These are phyloP conservation scores for Gephyroberyx darwinii DNA, from an alignment of 2,797 vertebrate species.

Conservation along the genomic window DNA sequence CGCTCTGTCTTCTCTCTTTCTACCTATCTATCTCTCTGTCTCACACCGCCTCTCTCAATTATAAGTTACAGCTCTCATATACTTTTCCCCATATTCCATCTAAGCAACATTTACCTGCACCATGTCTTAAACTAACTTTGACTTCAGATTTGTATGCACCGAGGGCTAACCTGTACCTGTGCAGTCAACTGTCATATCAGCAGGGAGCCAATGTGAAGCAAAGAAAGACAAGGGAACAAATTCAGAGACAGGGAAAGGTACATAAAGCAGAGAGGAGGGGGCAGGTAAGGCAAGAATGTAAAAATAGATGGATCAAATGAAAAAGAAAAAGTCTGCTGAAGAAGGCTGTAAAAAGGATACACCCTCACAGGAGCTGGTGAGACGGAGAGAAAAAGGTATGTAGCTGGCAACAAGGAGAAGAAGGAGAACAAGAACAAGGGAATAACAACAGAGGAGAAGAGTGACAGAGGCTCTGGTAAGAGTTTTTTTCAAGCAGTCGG, in stretches of 20 bases:
- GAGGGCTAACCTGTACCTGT: constrained; percentile 11
- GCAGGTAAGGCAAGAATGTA: constrained; percentile 49
- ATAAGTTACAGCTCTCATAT: neutral
- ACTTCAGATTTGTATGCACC: constrained; percentile 6
- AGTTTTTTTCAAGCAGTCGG: constrained; percentile 27
- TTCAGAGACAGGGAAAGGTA: constrained; percentile 19
- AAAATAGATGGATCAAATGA: constrained; percentile 62
- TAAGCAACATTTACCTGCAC: constrained; percentile 9
- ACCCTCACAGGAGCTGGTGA: constrained; percentile 43
- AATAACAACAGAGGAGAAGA: constrained; percentile 49
- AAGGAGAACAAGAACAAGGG: constrained; percentile 44
- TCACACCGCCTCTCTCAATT: neutral
- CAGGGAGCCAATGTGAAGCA: constrained; percentile 21
- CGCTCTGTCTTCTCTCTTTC: neutral
- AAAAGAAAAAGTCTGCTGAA: constrained; percentile 42
- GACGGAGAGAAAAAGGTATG: constrained; percentile 40
- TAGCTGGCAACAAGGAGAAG: constrained; percentile 44
- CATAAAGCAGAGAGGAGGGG: constrained; percentile 30
- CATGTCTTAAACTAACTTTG: neutral
- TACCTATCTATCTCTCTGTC: neutral
- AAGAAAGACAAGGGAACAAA: constrained; percentile 2
- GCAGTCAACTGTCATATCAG: constrained; percentile 22
- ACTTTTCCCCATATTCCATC: neutral
- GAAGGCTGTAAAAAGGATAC: constrained; percentile 25
- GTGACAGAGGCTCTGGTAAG: constrained; percentile 66